Base-by-base conservation (phyloP, 2,113 vertebrate genomes). In the Cyprinodon tularosa region DNA sequence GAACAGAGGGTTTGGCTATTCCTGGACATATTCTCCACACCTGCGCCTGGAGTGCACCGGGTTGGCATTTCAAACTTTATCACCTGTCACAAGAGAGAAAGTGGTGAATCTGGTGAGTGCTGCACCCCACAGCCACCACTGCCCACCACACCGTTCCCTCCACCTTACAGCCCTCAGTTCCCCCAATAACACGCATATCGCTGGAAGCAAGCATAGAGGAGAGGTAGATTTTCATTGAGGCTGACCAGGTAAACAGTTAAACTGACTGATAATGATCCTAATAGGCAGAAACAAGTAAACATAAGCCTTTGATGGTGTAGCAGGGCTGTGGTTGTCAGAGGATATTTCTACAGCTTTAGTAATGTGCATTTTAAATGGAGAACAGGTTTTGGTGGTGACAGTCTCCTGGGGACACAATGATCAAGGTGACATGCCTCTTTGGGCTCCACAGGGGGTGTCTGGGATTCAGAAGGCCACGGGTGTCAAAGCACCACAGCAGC, bases 11-110 rank as follows among this genome's bases (percentile, higher is more conserved):
- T 68, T 76, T 5, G 76, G 72, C 72, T 84, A 81, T 87, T 89
- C 86, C 83, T 89, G 84, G 86, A 86, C 79, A 71, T 81, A 77
- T 81, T 89, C 84, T 83, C 76, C 72, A 83, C 90, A 88, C 87
- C 90, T 90, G 83, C 42, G 69, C 81, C 85, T 0, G 44, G 50
- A 84, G 73, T 37, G 80, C 71, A 48, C 82, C 40, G 44, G 50
- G 72, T 40, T 87, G 87, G 78, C 84, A 84, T 90, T 91, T 91
- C 86, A 84, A 82, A 87, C 86, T 85, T 91, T 82, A 88, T 91
- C 90, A 89, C 87, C 91, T 88, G 91, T 89, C 90, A 90, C 83
- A 50, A 70, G 72, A 76, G 84, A 84, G 88, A 85, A 86, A 77
- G 75, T 36, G 77, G 73, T 82, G 70, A 78, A 72, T 82, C 76